phyloP scores from a whole-genome alignment of 2,113 vertebrate genomes.

The Chaetorhynchus papuensis region DNA sequence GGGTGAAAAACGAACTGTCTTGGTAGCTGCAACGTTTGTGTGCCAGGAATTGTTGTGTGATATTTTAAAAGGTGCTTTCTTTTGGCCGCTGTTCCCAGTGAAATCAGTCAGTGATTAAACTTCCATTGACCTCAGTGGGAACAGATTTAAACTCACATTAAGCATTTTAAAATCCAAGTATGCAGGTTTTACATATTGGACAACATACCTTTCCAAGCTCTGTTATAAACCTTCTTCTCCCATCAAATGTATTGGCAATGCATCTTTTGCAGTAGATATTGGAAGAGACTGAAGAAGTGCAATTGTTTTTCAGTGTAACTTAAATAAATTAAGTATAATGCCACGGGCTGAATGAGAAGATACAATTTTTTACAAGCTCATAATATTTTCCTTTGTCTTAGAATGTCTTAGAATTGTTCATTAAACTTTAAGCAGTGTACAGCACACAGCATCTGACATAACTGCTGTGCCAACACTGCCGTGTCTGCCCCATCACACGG shows the following conservation, averaged over 20 bases:
- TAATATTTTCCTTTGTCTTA: conserved; percentile 25
- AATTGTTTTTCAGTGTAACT: neutral
- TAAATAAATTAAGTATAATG: neutral
- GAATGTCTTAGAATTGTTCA: conserved; percentile 16
- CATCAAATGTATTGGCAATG: neutral
- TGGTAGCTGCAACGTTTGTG: conserved; percentile 11
- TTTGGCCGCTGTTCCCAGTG: conserved; percentile 7
- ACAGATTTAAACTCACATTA: conserved; percentile 10
- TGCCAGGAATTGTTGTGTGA: conserved; percentile 19
- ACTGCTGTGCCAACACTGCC: neutral
- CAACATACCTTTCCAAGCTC: neutral
- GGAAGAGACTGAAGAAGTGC: neutral
- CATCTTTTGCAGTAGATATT: neutral
- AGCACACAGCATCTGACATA: neutral
- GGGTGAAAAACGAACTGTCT: conserved; percentile 34
- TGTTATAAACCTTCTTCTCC: neutral
- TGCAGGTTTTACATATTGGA: neutral
- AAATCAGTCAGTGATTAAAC: conserved; percentile 45
- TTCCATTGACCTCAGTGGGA: conserved; percentile 25
- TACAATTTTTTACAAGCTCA: neutral
- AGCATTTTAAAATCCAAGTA: neutral
- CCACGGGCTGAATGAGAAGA: neutral
- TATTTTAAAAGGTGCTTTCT: conserved; percentile 46
- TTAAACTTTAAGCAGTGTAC: conserved; percentile 58
- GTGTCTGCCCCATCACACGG: conserved; percentile 21